These are phyloP conservation scores for Polymixis flavicincta DNA, from an alignment of 2,888 invertebrate genomes.

Conservation along the genomic window DNA sequence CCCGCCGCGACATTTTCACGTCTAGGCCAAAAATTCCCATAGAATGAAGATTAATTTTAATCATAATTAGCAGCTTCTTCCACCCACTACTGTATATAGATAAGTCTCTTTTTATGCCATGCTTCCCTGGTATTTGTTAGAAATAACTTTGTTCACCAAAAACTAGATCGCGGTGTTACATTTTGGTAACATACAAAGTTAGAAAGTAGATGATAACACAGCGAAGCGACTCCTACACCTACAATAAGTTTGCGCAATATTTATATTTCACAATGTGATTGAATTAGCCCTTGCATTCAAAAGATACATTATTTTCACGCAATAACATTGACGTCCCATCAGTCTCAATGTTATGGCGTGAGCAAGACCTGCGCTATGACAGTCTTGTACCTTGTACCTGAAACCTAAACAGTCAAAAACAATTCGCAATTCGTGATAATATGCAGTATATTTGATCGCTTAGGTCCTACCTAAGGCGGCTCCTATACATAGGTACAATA, in stretches of 20 bases:
- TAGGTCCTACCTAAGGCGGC: too few relatives aligned
- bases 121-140: neutral
- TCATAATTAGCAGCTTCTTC: neutral
- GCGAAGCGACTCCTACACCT: too few relatives aligned
- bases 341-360: neutral
- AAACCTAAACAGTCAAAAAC: neutral
- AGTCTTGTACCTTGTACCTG: neutral
- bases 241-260: too few relatives aligned
- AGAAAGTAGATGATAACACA: neutral
- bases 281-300: neutral
- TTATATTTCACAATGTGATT: too few relatives aligned
- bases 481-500: too few relatives aligned
- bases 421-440: too few relatives aligned
- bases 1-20: too few relatives aligned
- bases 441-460: too few relatives aligned
- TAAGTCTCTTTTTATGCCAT: neutral
- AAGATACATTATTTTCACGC: neutral
- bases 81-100: neutral
- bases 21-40: neutral
- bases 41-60: neutral
- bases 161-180: neutral
- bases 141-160: neutral
- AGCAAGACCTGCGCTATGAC: neutral
- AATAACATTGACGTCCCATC: neutral
- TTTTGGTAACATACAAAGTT: neutral